Percentiles rank a stretch among this genome's conserved stretches.
These are phyloP conservation scores for Epicauta chinensis DNA, from an alignment of 1,140 invertebrate genomes.

Conservation along the genomic window DNA sequence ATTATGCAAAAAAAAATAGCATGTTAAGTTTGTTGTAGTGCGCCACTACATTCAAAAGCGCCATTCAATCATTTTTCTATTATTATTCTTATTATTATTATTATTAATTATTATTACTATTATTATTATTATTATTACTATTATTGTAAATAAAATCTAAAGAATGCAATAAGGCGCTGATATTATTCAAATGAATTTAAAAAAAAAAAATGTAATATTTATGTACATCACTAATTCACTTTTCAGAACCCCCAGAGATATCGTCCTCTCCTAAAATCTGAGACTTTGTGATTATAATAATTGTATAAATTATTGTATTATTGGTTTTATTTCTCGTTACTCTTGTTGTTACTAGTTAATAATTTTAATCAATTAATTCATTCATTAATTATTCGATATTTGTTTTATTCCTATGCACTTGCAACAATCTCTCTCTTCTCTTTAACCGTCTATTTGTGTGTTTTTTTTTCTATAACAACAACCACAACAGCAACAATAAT, in stretches of 20 bases:
- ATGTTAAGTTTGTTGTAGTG: conserved; percentile 16
- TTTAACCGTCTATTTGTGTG: not conserved
- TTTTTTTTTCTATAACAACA: conserved; percentile 2
- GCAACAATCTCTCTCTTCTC: conserved; percentile 6
- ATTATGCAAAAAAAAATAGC: no score
- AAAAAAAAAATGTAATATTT: conserved; percentile 13
- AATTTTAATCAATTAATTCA: conserved; percentile 21
- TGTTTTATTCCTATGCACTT: conserved; percentile 10
- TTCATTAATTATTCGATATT: conserved; percentile 11
- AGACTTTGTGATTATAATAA: conserved; percentile 25
- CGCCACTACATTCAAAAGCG: conserved; percentile 6
- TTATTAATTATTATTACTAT: not conserved
- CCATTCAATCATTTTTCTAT: conserved; percentile 13
- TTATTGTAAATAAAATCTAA: conserved; percentile 11
- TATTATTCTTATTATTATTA: not conserved
- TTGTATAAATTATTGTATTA: conserved; percentile 33
- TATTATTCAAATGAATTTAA: conserved; percentile 1
- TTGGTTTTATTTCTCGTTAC: conserved; percentile 29
- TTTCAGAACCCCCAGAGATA: no score
- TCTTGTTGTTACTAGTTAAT: conserved; percentile 30
- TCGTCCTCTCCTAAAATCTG: conserved; percentile 4
- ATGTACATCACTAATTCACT: conserved; percentile 5
- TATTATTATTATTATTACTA: not conserved
- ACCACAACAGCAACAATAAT: not conserved
- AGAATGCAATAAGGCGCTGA: conserved; percentile 15